Base-by-base conservation (phyloP, 2,113 vertebrate genomes). In the Tragelaphus imberbis region DNA sequence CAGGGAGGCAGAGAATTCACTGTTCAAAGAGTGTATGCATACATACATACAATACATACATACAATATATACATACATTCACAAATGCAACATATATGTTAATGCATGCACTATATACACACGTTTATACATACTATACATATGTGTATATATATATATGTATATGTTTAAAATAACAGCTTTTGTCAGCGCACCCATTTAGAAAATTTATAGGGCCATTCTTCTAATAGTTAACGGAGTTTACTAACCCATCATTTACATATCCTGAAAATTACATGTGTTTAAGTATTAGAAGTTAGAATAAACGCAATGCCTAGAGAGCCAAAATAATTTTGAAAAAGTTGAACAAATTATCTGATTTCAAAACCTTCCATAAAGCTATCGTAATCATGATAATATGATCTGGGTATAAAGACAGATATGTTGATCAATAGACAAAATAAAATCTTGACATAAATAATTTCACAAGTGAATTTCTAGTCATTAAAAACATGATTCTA, bases 271-370 rank as follows among this genome's bases (percentile, higher is more conserved):
- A n/a, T n/a, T 16, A 23, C 10, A 61, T 59, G 59, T 30, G 75
- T 33, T 81, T 11, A 80, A 80, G 30, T 30, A 49, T 47, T 36
- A 63, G 55, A 95, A 94, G 85, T 92, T 59, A 91, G 94, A 96
- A 63, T 40, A 55, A 47, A 90, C 17, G 6, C 8, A 84, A 81
- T 25, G 5, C 30, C 11, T 15, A 40, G 9, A 25, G 25, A 40
- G 10, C 17, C 51, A 58, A 61, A 89, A 71, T 63, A 8, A 68
- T 49, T 93, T 47, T 63, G 27, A 14, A 19, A 95, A 61, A 63
- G 13, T 49, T 25, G 19, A 90, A 28, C 12, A 65, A 33, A 9
- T 49, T 33, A 44, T 3, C n/a, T 82, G 21, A 47, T 56, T 40
- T 88, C 58, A 82, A 81, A 79, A 47, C 61, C 44, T 68, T 40